Evolutionary conservation across 2,888 invertebrate genomes (phyloP).

Genomic region (Sisyra nigra): DNA sequence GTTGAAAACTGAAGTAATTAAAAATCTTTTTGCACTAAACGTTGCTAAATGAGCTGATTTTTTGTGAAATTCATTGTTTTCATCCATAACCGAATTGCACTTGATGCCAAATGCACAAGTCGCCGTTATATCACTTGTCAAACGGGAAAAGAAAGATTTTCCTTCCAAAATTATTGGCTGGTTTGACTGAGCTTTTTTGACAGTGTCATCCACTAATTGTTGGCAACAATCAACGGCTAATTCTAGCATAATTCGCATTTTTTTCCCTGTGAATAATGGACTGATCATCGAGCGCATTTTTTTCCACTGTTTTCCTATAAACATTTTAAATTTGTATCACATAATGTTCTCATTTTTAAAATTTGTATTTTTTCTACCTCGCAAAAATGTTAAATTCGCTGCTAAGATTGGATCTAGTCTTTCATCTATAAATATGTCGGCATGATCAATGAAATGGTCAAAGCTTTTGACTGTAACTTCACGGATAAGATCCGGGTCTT

Average conservation of each 20-base stretch:
- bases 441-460: no score
- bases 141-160: background rate
- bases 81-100: background rate
- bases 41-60: background rate
- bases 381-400: no score
- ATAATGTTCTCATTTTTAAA: no score
- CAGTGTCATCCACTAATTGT: background rate
- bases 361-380: no score
- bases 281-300: background rate
- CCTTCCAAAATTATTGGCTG: background rate
- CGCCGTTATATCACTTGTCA: background rate
- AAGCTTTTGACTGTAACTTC: no score
- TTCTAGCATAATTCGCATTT: constrained; percentile 1
- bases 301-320: constrained; percentile 1
- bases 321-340: no score
- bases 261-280: background rate
- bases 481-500: no score
- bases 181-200: background rate
- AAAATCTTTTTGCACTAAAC: background rate
- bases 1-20: no score
- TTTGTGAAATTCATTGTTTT: background rate
- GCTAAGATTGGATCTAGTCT: no score
- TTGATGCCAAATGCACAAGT: constrained; percentile 1
- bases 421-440: no score
- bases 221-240: background rate